Evolutionary conservation across 2,888 invertebrate species (phyloP).

Genomic region (Barypeithes pellucidus): DNA sequence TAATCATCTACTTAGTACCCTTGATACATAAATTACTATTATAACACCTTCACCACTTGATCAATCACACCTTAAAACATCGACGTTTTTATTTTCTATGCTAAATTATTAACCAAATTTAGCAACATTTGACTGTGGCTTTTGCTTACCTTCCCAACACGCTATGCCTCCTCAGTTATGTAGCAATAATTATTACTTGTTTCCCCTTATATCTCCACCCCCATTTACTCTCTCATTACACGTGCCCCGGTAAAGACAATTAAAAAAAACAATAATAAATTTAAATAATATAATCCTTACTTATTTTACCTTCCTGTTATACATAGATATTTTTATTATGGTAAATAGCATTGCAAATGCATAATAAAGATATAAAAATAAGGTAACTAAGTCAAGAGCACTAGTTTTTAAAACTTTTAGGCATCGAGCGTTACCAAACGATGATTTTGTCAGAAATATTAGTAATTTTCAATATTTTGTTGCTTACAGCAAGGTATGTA

Average conservation of each 20-base stretch:
- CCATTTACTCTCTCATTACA: too few species aligned
- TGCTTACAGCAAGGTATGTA: background rate
- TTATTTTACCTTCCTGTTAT: constrained; percentile 3
- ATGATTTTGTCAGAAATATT: background rate
- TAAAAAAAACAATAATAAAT: constrained; percentile 4
- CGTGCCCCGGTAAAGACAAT: background rate
- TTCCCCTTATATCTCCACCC: too few species aligned
- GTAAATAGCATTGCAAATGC: constrained; percentile 10
- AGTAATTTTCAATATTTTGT: background rate
- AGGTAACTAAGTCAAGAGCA: constrained; percentile 25
- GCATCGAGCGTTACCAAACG: background rate
- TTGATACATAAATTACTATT: too few species aligned
- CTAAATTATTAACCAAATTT: too few species aligned
- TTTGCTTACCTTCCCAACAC: too few species aligned
- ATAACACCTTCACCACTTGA: too few species aligned
- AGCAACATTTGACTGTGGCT: too few species aligned
- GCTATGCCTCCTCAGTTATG: too few species aligned
- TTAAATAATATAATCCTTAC: constrained; percentile 9
- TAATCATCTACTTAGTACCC: too few species aligned
- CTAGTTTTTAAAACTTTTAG: background rate
- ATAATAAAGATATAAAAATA: constrained; percentile 32
- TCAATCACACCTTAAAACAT: too few species aligned
- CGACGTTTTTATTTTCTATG: too few species aligned
- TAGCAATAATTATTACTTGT: too few species aligned
- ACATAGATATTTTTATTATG: constrained; percentile 11